These are phyloP conservation scores for Aphrocallistes beatrix DNA, from an alignment of 37 sponge, comb jelly and placozoan species.

Conservation along the genomic window DNA sequence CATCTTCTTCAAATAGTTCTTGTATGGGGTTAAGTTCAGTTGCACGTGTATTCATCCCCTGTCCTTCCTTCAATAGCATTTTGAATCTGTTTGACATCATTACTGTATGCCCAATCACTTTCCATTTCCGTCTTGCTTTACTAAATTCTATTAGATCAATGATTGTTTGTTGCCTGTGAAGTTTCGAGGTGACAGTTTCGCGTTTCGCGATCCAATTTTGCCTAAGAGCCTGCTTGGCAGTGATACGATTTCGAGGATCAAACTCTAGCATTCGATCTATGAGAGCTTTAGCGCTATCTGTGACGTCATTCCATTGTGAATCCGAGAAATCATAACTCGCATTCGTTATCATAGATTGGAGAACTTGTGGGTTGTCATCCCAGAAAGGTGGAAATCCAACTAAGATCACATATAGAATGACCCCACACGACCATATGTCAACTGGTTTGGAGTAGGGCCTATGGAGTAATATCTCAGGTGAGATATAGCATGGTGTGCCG, in stretches of 20 bases:
- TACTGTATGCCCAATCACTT: neutral
- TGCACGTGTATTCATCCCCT: too few relatives aligned
- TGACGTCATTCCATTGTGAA: slow-evolving; percentile 90
- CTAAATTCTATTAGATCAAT: neutral
- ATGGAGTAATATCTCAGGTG: neutral
- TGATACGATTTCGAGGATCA: slow-evolving; percentile 40
- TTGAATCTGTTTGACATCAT: neutral
- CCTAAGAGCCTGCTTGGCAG: slow-evolving; percentile 63
- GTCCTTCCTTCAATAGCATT: neutral
- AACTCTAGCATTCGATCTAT: slow-evolving; percentile 48
- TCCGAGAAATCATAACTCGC: slow-evolving; percentile 71
- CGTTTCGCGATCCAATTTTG: slow-evolving; percentile 58
- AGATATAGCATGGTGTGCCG: neutral
- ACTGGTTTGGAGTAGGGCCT: neutral
- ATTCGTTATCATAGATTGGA: slow-evolving; percentile 52
- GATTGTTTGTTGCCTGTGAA: neutral
- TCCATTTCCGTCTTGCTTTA: neutral
- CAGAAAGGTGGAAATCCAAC: slow-evolving; percentile 92
- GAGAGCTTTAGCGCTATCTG: slow-evolving; percentile 62
- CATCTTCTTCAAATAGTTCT: too few relatives aligned
- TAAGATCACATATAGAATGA: slow-evolving; percentile 84
- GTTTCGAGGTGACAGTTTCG: neutral
- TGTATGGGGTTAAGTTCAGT: too few relatives aligned
- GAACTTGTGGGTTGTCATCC: slow-evolving; percentile 73
- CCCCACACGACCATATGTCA: slow-evolving; percentile 21